phyloP scores from a whole-genome alignment of 2,797 vertebrate species.

The Sphenopsis melanotis region DNA sequence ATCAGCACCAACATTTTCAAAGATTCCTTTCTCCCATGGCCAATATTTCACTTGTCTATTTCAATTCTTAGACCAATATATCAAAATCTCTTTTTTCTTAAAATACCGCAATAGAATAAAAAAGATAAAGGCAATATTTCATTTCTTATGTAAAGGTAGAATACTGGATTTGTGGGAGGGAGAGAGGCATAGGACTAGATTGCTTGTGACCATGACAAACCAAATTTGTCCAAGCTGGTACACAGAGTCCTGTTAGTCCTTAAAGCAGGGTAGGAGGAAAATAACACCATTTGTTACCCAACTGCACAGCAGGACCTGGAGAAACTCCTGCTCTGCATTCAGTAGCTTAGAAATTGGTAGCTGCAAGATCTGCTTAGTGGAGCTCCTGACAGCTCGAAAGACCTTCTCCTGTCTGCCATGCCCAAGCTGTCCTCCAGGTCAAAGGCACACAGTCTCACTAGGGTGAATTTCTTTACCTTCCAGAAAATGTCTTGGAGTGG shows the following conservation, averaged over 20 bases:
- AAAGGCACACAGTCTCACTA: neutral
- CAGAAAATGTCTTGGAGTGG: neutral
- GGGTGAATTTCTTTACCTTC: neutral
- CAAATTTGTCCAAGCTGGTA: neutral
- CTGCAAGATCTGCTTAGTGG: neutral
- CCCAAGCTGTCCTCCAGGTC: neutral
- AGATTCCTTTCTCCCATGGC: neutral
- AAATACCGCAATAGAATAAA: neutral
- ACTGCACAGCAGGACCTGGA: neutral
- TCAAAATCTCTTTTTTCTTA: neutral
- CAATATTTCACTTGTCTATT: neutral
- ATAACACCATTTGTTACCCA: fast-evolving
- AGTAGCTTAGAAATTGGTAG: neutral
- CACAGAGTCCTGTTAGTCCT: neutral
- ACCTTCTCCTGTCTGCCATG: neutral
- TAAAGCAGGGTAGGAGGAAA: neutral
- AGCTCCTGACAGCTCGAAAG: neutral
- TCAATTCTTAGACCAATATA: neutral
- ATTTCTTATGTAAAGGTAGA: neutral
- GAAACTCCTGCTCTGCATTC: neutral
- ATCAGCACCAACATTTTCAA: neutral
- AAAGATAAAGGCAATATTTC: neutral
- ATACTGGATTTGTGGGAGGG: neutral
- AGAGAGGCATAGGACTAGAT: neutral
- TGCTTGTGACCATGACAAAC: neutral